Evolutionary conservation across 1,140 invertebrate species (phyloP).

Genomic region (Phthorimaea operculella): DNA sequence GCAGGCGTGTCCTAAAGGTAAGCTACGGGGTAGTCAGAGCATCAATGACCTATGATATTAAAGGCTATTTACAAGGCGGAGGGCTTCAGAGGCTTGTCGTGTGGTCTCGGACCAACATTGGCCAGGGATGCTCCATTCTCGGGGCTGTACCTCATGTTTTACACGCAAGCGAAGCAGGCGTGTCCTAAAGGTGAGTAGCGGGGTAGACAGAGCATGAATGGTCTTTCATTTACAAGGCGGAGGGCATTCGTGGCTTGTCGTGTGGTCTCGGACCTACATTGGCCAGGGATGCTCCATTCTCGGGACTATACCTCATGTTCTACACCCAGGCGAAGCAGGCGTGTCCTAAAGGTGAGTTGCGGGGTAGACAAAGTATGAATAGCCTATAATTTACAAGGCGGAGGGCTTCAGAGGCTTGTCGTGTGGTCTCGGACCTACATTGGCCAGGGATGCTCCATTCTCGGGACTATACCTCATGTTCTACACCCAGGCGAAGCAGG

Average conservation of each 20-base stretch:
- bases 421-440: slow-evolving; percentile 85
- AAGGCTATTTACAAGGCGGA: slow-evolving; percentile 78
- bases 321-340: too few species aligned
- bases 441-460: slow-evolving; percentile 90
- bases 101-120: slow-evolving; percentile 87
- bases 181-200: slow-evolving; percentile 71
- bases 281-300: too few species aligned
- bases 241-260: too few species aligned
- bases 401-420: slow-evolving; percentile 86
- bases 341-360: too few species aligned
- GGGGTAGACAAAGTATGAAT: too few species aligned
- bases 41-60: too few species aligned
- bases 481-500: slow-evolving; percentile 84
- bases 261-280: too few species aligned
- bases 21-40: too few species aligned
- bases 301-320: too few species aligned
- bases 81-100: slow-evolving; percentile 82
- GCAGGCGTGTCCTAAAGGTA: too few species aligned
- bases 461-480: slow-evolving; percentile 95
- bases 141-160: slow-evolving; percentile 94
- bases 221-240: too few species aligned
- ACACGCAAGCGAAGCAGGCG: slow-evolving; percentile 80
- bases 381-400: slow-evolving; percentile 82
- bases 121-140: slow-evolving; percentile 92
- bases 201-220: too few species aligned